Evolutionary conservation across 2,888 invertebrate genomes (phyloP).

Genomic region (Exocentrus adspersus): DNA sequence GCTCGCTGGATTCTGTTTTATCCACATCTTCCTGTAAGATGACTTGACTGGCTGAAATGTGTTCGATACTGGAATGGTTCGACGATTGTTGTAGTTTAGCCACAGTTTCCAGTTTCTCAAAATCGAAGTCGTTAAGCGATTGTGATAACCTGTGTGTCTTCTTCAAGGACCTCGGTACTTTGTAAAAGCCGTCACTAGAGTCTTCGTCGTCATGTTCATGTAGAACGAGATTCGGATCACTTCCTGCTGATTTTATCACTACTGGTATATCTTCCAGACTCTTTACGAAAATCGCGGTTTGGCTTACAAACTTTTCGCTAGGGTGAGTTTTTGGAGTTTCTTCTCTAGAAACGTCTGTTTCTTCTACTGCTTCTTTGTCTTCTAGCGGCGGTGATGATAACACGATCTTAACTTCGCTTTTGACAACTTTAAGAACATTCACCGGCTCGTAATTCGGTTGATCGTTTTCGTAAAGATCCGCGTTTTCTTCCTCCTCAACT

Average conservation of each 20-base stretch:
- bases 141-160: slow-evolving; percentile 55
- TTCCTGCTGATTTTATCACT: slow-evolving; percentile 56
- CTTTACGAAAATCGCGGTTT: slow-evolving; percentile 45
- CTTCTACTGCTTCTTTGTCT: slow-evolving; percentile 9
- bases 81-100: slow-evolving; percentile 43
- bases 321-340: slow-evolving; percentile 38
- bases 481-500: slow-evolving; percentile 35
- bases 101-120: slow-evolving; percentile 45
- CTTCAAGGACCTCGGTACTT: slow-evolving; percentile 58
- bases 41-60: slow-evolving; percentile 59
- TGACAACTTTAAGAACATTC: slow-evolving; percentile 38
- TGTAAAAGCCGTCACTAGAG: slow-evolving; percentile 56
- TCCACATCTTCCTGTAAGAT: slow-evolving; percentile 35
- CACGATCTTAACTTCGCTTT: slow-evolving; percentile 56
- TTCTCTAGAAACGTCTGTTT: slow-evolving; percentile 16
- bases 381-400: slow-evolving; percentile 44
- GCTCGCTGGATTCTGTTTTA: slow-evolving; percentile 20
- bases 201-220: slow-evolving; percentile 40
- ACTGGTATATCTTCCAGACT: slow-evolving; percentile 41
- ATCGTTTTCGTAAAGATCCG: slow-evolving; percentile 49
- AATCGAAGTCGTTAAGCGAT: slow-evolving; percentile 59
- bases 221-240: slow-evolving; percentile 57
- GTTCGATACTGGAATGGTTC: slow-evolving; percentile 58
- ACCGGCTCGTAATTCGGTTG: slow-evolving; percentile 36
- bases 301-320: slow-evolving; percentile 45